Percentiles rank a stretch among this genome's conserved stretches.
phyloP scores from a whole-genome alignment of 2,113 vertebrate genomes.

The Semnornis frantzii region DNA sequence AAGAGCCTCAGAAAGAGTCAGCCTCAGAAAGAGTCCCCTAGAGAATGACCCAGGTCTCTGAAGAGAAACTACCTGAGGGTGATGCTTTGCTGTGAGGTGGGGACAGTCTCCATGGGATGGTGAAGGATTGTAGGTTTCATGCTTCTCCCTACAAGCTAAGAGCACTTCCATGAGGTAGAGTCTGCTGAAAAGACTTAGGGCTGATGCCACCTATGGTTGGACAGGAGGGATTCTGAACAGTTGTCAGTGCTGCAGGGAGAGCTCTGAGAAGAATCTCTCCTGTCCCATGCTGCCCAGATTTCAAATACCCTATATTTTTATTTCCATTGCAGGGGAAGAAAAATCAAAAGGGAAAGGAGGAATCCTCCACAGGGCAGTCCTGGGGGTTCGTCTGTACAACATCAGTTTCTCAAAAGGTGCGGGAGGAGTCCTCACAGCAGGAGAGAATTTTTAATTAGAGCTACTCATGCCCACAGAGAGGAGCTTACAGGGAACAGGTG shows the following conservation, averaged over 20 bases:
- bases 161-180: neutral
- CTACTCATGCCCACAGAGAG: neutral
- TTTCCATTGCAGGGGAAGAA: neutral
- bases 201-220: fast-evolving
- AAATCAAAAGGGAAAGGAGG: neutral
- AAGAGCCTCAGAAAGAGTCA: too few species aligned
- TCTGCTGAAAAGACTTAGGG: neutral
- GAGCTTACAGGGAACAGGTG: neutral
- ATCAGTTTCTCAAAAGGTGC: conserved; percentile 24
- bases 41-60: neutral
- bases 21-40: neutral
- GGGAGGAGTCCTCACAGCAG: conserved; percentile 36
- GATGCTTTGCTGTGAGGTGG: neutral
- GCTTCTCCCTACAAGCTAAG: neutral
- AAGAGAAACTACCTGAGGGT: fast-evolving
- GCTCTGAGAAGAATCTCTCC: neutral
- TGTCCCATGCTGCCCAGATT: fast-evolving
- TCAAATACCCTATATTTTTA: neutral
- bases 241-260: neutral
- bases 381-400: neutral
- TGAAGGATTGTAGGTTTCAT: neutral
- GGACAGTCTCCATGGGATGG: neutral
- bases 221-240: fast-evolving
- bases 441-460: conserved; percentile 56
- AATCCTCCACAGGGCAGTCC: neutral